Conservation (phyloP, 2,797 vertebrate genomes). For the Sitta carolinensis region DNA sequence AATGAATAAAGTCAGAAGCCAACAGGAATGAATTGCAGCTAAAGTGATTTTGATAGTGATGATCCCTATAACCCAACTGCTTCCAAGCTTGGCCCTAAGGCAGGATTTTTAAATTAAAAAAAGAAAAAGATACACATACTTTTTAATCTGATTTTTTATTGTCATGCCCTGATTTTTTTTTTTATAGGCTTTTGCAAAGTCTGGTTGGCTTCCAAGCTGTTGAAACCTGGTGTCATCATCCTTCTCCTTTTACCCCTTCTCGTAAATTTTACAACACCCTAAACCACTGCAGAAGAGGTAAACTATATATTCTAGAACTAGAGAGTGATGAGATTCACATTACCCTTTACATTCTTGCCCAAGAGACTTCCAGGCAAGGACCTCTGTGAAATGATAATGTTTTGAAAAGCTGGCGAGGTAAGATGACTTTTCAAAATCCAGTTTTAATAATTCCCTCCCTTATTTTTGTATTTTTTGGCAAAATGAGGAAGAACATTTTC, state of each 20-base stretch:
- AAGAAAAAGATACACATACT: slow-evolving; percentile 57
- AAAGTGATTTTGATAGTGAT: slow-evolving; percentile 73
- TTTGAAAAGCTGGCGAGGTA: slow-evolving; percentile 37
- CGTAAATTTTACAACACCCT: slow-evolving; percentile 62
- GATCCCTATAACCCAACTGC: slow-evolving; percentile 69
- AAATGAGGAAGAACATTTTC: slow-evolving; percentile 29
- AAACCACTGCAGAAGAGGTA: slow-evolving; percentile 53
- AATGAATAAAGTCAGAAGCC: slow-evolving; percentile 69
- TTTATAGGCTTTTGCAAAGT: slow-evolving; percentile 61
- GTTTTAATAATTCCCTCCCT: slow-evolving; percentile 27
- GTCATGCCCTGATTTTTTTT: slow-evolving; percentile 56
- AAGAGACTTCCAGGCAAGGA: background rate
- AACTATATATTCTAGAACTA: background rate
- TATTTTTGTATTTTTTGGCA: slow-evolving; percentile 26
- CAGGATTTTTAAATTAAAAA: slow-evolving; percentile 77
- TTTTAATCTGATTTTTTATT: slow-evolving; percentile 73
- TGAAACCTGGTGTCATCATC: slow-evolving; percentile 38
- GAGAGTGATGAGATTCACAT: background rate
- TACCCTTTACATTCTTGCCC: background rate
- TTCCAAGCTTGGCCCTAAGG: slow-evolving; percentile 73
- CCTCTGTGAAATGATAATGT: slow-evolving; percentile 38
- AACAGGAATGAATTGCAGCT: slow-evolving; percentile 71
- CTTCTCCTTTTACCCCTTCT: slow-evolving; percentile 21
- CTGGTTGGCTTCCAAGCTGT: slow-evolving; percentile 67
- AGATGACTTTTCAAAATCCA: slow-evolving; percentile 44